Evolutionary conservation across 2,888 invertebrate species (phyloP), one percentile per base, ranked within the genome.

Genomic region (Gymnosoma rotundatum): DNA sequence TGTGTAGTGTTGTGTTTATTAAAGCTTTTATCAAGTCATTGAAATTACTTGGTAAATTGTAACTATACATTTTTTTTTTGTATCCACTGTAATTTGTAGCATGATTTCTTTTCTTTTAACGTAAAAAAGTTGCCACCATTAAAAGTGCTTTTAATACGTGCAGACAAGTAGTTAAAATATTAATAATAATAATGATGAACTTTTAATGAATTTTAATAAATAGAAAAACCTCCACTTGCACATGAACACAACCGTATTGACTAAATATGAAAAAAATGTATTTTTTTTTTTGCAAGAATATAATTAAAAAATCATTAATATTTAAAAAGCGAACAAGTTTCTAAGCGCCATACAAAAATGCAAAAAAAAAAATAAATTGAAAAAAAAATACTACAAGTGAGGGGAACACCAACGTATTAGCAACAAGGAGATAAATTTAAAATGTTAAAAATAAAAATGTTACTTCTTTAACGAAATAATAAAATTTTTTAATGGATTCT

Each of bases 61-160:
- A n/a, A 5, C n/a, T 16, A 48, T 16, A 45, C 1, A 48, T 48
- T 48, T 48, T 48, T 48, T n/a, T 48, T 3, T 14, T 48, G 5
- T 14, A 48, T 64, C 75, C 75, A 75, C 66, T 75, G 75, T 75
- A 48, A 18, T 45, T 32, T n/a, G 50, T 18, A 58, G 1, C 10
- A 52, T 18, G 18, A 42, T 42, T 50, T 72, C 36, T 78, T 45
- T 70, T 61, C 14, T 63, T 52, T 20, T 9, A 70, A 54, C 45
- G 9, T n/a, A 36, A 60, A 60, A 45, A 79, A 79, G 66, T 74
- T 67, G 67, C 74, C 73, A 67, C 54, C n/a, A 75, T 32, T 48
- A 50, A 48, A 66, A 81, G 42, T 63, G 69, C 50, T 81, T 63
- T 69, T n/a, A 63, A 80, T 75, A 81, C 74, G 80, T 81, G 80